Percentiles rank a stretch among this genome's conserved stretches.
phyloP scores from a whole-genome alignment of 2,113 vertebrate genomes.

The Murina feae region DNA sequence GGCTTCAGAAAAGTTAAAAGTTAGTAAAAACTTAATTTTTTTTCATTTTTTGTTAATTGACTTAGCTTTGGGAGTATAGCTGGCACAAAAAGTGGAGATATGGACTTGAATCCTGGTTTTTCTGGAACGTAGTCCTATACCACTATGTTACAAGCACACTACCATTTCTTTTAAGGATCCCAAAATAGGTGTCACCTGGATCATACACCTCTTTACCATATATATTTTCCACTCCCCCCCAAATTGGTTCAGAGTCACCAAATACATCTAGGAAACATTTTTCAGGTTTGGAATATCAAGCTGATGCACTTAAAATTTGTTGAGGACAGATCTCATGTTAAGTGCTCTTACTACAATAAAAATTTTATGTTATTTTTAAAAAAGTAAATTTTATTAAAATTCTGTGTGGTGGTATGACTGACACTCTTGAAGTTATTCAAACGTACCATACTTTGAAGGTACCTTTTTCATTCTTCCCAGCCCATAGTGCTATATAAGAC shows the following conservation, averaged over 20 bases:
- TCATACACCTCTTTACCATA: neutral
- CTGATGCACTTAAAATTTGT: neutral
- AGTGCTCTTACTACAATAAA: neutral
- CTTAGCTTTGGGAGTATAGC: neutral
- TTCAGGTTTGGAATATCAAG: neutral
- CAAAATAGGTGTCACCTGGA: neutral
- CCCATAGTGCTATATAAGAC: neutral
- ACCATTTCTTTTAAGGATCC: neutral
- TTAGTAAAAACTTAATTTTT: conserved; percentile 25
- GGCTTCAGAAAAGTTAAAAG: conserved; percentile 19
- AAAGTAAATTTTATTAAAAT: neutral
- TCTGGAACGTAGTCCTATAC: conserved; percentile 9
- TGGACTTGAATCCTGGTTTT: neutral
- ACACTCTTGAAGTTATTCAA: conserved; percentile 5
- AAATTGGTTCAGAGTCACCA: neutral
- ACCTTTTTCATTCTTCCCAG: neutral
- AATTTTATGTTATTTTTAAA: neutral
- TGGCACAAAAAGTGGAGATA: neutral
- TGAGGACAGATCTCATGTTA: neutral
- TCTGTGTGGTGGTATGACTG: neutral
- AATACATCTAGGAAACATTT: neutral
- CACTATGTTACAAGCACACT: neutral
- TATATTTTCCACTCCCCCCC: neutral
- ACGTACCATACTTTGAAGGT: neutral
- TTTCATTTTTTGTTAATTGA: neutral